Base-by-base conservation (phyloP, 2,797 vertebrate genomes). In the Fundulus diaphanus region DNA sequence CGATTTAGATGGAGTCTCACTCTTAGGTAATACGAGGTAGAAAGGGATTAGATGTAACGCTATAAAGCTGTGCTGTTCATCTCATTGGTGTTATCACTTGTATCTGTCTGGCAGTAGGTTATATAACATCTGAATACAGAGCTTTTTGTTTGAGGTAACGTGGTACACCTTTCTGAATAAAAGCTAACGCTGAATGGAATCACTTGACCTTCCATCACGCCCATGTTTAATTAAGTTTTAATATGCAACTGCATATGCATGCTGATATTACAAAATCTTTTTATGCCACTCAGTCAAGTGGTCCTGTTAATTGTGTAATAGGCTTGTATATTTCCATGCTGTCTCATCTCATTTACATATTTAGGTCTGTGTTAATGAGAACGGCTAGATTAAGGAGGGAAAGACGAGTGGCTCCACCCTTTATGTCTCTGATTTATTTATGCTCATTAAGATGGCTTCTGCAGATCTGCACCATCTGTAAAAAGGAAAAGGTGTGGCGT, bases 281-380 rank as follows among this genome's bases (percentile, higher is more conserved):
- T 76, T 87, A 78, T 89, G 88, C 90, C 85, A 83, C 89, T 93
- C 91, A 88, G 90, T 94, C 88, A 92, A 91, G 88, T 90, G 90
- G 90, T 90, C 89, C 85, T 86, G 90, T 90, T 93, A 93, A 93
- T 92, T 93, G 90, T 81, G 87, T 92, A 93, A 93, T 90, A 85
- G 89, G 86, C 89, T 91, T 90, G 91, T 91, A 88, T 92, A 84
- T 91, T 91, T 92, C 88, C 87, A 86, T 87, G 87, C 89, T 83
- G 91, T 92, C 91, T 85, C 85, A 78, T 92, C 91, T 92, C 87
- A 93, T 93, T 92, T 93, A 65, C 93, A 93, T 93, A 92, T 93
- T 87, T 79, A 89, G 80, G 82, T 71, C 61, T 48, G 74, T 80
- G 80, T 88, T 93, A 92, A 92, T 91, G 90, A 93, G 89, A 81